Percentiles rank a stretch among this genome's conserved stretches.
phyloP scores from a whole-genome alignment of 2,113 vertebrate genomes.

The Eulemur rufifrons region DNA sequence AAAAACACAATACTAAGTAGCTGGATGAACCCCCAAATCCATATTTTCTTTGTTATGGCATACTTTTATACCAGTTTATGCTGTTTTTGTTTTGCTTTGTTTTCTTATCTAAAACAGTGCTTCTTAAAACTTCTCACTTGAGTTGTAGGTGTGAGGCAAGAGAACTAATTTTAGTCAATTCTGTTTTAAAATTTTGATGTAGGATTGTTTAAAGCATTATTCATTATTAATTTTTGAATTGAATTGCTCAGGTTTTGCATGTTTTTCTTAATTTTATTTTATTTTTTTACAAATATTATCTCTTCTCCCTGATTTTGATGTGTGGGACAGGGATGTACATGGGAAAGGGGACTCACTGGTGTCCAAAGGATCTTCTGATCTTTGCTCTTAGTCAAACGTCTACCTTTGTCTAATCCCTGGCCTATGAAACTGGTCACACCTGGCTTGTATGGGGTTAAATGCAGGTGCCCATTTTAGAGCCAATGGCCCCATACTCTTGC shows the following conservation, averaged over 20 bases:
- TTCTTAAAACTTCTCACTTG: background rate
- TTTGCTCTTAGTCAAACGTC: background rate
- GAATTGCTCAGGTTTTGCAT: background rate
- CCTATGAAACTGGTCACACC: fast-evolving
- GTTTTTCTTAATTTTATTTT: too few species aligned
- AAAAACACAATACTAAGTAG: background rate
- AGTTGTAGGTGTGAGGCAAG: background rate
- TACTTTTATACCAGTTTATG: background rate
- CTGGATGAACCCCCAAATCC: background rate
- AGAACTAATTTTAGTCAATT: background rate
- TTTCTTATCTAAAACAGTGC: background rate
- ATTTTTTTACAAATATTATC: background rate
- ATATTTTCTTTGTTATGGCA: background rate
- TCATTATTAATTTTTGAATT: background rate
- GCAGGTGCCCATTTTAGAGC: background rate
- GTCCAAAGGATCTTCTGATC: background rate
- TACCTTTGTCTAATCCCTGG: background rate
- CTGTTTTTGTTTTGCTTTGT: background rate
- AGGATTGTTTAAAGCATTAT: background rate
- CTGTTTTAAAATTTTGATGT: background rate
- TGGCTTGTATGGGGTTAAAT: background rate
- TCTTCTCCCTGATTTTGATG: background rate
- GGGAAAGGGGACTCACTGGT: background rate
- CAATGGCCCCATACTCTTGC: background rate
- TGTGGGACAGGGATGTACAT: background rate